Conservation (phyloP, 2,113 vertebrate species). For the Lathamus discolor region DNA sequence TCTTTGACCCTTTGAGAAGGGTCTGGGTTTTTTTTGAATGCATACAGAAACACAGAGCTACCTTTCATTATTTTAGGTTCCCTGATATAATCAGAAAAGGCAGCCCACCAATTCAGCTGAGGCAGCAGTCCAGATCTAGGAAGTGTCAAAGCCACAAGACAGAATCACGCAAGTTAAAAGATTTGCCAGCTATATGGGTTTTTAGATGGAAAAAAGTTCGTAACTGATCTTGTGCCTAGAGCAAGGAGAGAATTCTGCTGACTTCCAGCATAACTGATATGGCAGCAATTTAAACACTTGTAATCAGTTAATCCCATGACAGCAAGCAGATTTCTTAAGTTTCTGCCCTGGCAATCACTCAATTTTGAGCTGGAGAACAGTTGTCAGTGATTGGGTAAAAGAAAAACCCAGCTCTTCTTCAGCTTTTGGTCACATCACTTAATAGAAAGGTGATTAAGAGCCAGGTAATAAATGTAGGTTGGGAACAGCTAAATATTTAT, state of each 20-base stretch:
- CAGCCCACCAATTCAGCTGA: neutral
- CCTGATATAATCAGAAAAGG: neutral
- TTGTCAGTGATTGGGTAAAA: neutral
- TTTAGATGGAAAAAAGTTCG: neutral
- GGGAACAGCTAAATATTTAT: neutral
- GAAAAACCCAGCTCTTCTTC: neutral
- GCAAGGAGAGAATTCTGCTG: neutral
- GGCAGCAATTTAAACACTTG: neutral
- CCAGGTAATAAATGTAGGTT: neutral
- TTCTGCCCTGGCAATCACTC: neutral
- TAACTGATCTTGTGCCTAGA: neutral
- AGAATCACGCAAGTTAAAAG: neutral
- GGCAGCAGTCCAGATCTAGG: neutral
- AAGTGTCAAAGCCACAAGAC: neutral
- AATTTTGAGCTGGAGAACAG: neutral
- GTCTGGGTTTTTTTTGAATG: neutral
- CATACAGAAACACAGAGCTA: neutral
- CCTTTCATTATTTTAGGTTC: neutral
- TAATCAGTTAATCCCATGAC: neutral
- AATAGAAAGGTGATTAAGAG: neutral
- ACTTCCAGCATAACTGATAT: neutral
- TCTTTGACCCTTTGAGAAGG: neutral
- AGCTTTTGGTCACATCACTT: neutral
- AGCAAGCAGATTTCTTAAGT: neutral
- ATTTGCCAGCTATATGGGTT: neutral